phyloP scores from a whole-genome alignment of 1,140 invertebrate genomes.

The Conus ventricosus region DNA sequence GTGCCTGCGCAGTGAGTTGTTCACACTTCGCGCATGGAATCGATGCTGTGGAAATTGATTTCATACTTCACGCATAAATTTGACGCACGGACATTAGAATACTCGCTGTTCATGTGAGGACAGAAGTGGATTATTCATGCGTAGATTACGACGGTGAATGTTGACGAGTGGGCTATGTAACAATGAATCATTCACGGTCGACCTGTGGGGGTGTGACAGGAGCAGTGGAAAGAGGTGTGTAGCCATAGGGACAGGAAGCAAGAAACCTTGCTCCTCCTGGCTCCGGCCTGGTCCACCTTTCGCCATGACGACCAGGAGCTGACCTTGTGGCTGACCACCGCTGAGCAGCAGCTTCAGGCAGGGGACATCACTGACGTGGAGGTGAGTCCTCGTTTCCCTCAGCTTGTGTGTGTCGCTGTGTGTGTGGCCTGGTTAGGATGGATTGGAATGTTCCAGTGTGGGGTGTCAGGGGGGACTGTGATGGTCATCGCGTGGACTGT shows the following conservation, averaged over 20 bases:
- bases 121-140: no score
- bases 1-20: no score
- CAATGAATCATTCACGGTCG: no score
- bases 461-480: not conserved
- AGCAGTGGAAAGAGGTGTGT: not conserved
- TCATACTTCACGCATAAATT: no score
- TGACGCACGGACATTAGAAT: no score
- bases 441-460: not conserved
- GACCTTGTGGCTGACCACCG: conserved; percentile 49
- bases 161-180: no score
- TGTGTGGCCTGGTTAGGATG: not conserved
- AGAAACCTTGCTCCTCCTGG: conserved; percentile 42
- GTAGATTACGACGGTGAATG: no score
- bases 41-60: no score
- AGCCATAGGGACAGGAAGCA: conserved; percentile 49
- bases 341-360: conserved; percentile 40
- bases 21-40: no score
- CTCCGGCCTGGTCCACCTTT: conserved; percentile 54
- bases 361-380: conserved; percentile 35
- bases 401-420: not conserved
- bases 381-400: not conserved
- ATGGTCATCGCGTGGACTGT: not conserved
- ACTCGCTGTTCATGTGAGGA: no score
- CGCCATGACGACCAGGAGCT: conserved; percentile 45
- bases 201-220: not conserved